These are phyloP conservation scores for Oncorhynchus clarkii DNA, from an alignment of 2,113 vertebrate genomes.

Conservation along the genomic window DNA sequence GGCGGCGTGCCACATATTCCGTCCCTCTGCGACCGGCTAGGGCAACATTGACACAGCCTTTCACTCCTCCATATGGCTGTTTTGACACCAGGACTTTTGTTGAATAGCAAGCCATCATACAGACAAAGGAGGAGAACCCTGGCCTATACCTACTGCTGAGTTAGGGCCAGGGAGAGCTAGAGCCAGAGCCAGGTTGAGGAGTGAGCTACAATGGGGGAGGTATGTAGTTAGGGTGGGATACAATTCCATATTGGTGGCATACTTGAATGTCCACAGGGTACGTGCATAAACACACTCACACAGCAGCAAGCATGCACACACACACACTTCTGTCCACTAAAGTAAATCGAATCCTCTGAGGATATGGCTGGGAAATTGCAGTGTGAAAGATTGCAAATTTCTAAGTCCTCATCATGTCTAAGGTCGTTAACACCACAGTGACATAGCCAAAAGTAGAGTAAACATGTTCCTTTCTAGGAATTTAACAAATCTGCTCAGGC, in stretches of 20 bases:
- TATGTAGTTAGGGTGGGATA: not conserved
- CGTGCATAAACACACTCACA: slow-evolving; percentile 3
- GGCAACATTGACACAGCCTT: slow-evolving; percentile 23
- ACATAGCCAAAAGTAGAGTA: not conserved
- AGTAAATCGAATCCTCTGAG: not conserved
- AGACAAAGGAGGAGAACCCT: not conserved
- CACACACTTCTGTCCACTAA: slow-evolving; percentile 7
- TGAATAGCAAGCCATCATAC: not conserved
- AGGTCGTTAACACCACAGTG: not conserved
- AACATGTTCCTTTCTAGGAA: slow-evolving; percentile 1
- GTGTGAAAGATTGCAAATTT: no score
- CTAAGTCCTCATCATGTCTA: no score
- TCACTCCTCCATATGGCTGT: not conserved
- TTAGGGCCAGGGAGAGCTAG: not conserved
- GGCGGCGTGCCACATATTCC: slow-evolving; percentile 13
- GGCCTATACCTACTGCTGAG: not conserved
- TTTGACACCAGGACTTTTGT: not conserved
- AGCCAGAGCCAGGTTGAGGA: not conserved
- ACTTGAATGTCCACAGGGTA: not conserved
- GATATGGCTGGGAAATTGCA: not conserved
- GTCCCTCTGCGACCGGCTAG: slow-evolving; percentile 7
- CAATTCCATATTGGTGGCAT: not conserved
- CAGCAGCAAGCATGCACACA: not conserved
- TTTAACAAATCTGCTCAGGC: not conserved
- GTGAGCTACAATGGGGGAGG: not conserved